Conservation (phyloP, 2,888 invertebrate species). For the Lasioglossum marginatum region DNA sequence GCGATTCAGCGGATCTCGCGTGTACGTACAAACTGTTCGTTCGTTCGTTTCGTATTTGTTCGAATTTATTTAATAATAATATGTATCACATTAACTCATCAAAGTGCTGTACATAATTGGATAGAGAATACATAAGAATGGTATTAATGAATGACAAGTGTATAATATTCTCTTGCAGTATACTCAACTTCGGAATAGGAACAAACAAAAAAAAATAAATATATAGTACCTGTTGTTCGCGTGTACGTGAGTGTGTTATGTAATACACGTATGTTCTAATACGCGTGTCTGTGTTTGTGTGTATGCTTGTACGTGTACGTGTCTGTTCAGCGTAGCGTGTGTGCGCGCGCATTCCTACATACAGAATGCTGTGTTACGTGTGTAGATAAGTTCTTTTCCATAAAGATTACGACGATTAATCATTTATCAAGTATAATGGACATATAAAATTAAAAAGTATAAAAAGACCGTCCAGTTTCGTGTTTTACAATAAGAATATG, state of each 20-base stretch:
- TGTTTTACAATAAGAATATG: slow-evolving; percentile 69
- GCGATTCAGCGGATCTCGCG: slow-evolving; percentile 15
- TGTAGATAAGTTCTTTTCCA: slow-evolving; percentile 62
- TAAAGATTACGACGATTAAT: slow-evolving; percentile 77
- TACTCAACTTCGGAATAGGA: slow-evolving; percentile 82
- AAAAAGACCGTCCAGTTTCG: slow-evolving; percentile 79
- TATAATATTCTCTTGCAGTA: slow-evolving; percentile 67
- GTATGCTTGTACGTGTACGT: not conserved
- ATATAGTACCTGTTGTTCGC: slow-evolving; percentile 44
- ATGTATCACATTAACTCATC: slow-evolving; percentile 83
- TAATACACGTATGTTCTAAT: not conserved
- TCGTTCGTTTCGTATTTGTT: slow-evolving; percentile 64
- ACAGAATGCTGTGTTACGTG: slow-evolving; percentile 1
- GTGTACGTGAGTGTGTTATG: slow-evolving; percentile 35
- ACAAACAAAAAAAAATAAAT: slow-evolving; percentile 81
- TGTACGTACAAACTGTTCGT: slow-evolving; percentile 42
- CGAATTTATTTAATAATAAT: slow-evolving; percentile 79
- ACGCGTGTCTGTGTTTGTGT: slow-evolving; percentile 28
- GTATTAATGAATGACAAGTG: slow-evolving; percentile 66
- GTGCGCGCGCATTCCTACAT: not conserved
- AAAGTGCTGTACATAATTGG: slow-evolving; percentile 82
- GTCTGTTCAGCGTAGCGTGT: slow-evolving; percentile 46
- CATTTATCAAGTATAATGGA: slow-evolving; percentile 81
- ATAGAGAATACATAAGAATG: slow-evolving; percentile 67
- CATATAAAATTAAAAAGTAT: slow-evolving; percentile 83